Conservation (phyloP, 2,113 vertebrate genomes). For the Anoplopoma fimbria region DNA sequence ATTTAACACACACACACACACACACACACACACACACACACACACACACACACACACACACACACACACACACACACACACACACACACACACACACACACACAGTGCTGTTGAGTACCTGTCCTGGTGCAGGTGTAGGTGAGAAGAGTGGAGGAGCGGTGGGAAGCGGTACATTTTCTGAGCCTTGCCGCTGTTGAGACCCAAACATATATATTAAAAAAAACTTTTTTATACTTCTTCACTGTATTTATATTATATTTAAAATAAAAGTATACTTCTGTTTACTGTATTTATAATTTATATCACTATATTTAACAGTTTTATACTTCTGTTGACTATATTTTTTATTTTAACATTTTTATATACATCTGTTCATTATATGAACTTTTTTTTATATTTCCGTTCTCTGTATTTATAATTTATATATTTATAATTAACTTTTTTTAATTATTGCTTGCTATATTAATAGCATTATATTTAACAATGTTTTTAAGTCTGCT, state of each 20-base stretch:
- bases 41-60: too few species aligned
- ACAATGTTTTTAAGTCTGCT: too few species aligned
- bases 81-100: too few species aligned
- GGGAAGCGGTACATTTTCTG: too few species aligned
- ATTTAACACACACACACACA: too few species aligned
- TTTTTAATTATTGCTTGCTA: background rate
- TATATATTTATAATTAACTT: background rate
- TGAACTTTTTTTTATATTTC: too few species aligned
- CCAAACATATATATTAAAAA: too few species aligned
- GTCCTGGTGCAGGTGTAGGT: background rate
- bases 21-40: too few species aligned
- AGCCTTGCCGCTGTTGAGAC: background rate
- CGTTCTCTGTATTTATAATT: background rate
- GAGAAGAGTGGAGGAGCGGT: background rate
- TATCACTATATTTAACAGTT: background rate
- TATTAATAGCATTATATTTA: background rate
- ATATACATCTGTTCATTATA: too few species aligned
- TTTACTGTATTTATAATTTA: background rate
- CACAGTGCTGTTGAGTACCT: background rate
- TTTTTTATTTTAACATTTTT: background rate
- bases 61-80: too few species aligned
- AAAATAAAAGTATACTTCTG: too few species aligned
- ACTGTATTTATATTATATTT: background rate
- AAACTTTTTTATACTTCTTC: too few species aligned
- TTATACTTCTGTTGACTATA: background rate